Conservation (phyloP, 1,140 invertebrate species). For the Parasteatoda tepidariorum region DNA sequence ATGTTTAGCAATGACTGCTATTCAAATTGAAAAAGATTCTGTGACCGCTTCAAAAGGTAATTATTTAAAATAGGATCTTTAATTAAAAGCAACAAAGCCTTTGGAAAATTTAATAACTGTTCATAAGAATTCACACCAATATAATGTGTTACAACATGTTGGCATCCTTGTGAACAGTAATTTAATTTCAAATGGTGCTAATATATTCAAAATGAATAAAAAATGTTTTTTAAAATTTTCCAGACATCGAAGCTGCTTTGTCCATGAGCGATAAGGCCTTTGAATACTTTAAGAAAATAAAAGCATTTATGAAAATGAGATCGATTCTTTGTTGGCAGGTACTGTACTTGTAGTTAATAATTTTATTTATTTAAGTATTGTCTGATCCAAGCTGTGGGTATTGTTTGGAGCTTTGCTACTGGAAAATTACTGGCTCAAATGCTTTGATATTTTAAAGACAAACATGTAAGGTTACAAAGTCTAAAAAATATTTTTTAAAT, state of each 20-base stretch:
- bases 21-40: constrained; percentile 68
- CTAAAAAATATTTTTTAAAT: too few species aligned
- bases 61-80: background rate
- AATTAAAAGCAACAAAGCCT: background rate
- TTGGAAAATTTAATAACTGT: background rate
- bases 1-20: constrained; percentile 73
- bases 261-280: constrained; percentile 77
- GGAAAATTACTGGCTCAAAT: too few species aligned
- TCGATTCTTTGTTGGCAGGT: constrained; percentile 79
- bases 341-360: constrained; percentile 44
- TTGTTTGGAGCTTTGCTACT: too few species aligned
- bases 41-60: constrained; percentile 66
- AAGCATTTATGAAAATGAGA: constrained; percentile 79
- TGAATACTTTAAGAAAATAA: constrained; percentile 77
- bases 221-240: constrained; percentile 64
- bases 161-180: background rate
- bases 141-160: background rate
- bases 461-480: too few species aligned
- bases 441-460: too few species aligned
- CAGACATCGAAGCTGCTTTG: constrained; percentile 72
- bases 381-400: too few species aligned
- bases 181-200: background rate
- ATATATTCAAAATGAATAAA: background rate
- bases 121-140: background rate
- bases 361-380: too few species aligned